Evolutionary conservation across 2,113 vertebrate species (phyloP).

Genomic region (Hemicordylus capensis): DNA sequence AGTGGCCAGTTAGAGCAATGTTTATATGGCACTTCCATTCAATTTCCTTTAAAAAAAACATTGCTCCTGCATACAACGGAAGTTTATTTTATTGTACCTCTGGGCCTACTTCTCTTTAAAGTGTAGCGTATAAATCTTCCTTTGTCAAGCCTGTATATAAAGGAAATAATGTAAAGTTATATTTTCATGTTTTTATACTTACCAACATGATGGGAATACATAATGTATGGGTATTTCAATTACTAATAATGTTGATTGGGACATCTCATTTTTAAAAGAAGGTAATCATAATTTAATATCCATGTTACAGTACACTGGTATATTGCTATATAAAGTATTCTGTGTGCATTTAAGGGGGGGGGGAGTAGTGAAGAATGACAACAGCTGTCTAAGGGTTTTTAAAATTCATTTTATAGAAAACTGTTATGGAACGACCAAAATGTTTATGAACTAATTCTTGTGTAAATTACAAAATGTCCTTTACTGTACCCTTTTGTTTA

Average conservation of each 20-base stretch:
- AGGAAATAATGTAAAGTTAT: conserved; percentile 86
- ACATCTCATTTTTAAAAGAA: conserved; percentile 74
- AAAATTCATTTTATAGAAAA: conserved; percentile 82
- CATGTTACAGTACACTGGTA: conserved; percentile 79
- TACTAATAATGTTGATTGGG: conserved; percentile 75
- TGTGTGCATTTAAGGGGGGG: conserved; percentile 81
- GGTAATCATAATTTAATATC: conserved; percentile 80
- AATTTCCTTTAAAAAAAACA: conserved; percentile 58
- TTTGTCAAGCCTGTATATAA: conserved; percentile 85
- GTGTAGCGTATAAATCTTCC: conserved; percentile 67
- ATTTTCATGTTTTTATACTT: conserved; percentile 88
- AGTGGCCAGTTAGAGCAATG: conserved; percentile 77
- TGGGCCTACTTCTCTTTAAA: conserved; percentile 78
- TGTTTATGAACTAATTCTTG: conserved; percentile 82
- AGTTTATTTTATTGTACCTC: conserved; percentile 78
- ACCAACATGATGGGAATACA: conserved; percentile 75
- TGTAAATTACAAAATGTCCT: conserved; percentile 83
- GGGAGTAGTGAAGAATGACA: conserved; percentile 79
- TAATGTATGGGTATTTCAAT: conserved; percentile 79
- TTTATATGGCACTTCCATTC: conserved; percentile 61
- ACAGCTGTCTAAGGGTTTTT: conserved; percentile 82
- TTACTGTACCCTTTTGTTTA: conserved; percentile 82
- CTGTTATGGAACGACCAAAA: conserved; percentile 80
- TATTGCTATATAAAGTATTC: conserved; percentile 81
- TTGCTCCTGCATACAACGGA: conserved; percentile 62